A percentile compares a stretch with the other conserved stretches of the same genome.
phyloP scores from a whole-genome alignment of 2,113 vertebrate species.

The Scomber colias region DNA sequence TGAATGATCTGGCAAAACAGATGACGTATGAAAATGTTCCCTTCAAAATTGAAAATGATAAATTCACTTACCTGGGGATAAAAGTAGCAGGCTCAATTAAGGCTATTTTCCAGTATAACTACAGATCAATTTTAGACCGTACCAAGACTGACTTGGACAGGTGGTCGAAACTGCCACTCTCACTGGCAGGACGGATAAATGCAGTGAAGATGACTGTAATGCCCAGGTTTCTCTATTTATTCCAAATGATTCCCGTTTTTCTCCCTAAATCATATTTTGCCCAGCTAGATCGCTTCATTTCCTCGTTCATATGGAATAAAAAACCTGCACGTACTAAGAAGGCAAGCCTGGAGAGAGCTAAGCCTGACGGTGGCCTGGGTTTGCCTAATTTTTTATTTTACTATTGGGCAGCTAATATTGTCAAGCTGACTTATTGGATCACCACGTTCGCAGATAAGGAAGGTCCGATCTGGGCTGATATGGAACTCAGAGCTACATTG shows the following conservation, averaged over 20 bases:
- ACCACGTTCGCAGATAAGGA: too few species aligned
- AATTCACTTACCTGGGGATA: background rate
- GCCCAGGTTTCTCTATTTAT: slow-evolving; percentile 23
- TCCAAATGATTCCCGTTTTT: slow-evolving; percentile 11
- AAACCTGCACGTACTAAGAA: slow-evolving; percentile 6
- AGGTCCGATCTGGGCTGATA: too few species aligned
- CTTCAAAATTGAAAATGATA: background rate
- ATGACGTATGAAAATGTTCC: background rate
- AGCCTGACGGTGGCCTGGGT: background rate
- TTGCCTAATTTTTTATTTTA: slow-evolving; percentile 12
- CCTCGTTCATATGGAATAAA: too few species aligned
- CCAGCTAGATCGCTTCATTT: background rate
- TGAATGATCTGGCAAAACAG: background rate
- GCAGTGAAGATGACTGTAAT: slow-evolving; percentile 1
- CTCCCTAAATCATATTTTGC: slow-evolving; percentile 9
- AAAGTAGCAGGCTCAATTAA: background rate
- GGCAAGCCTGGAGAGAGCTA: slow-evolving; percentile 9
- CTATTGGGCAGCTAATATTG: too few species aligned
- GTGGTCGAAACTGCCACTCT: background rate
- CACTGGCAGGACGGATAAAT: background rate
- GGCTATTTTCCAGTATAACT: background rate
- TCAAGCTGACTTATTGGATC: too few species aligned
- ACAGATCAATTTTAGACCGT: background rate
- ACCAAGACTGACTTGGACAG: background rate
- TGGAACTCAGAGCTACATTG: too few species aligned